Conservation (phyloP, 2,888 invertebrate genomes). For the Tortricodes alternella region DNA sequence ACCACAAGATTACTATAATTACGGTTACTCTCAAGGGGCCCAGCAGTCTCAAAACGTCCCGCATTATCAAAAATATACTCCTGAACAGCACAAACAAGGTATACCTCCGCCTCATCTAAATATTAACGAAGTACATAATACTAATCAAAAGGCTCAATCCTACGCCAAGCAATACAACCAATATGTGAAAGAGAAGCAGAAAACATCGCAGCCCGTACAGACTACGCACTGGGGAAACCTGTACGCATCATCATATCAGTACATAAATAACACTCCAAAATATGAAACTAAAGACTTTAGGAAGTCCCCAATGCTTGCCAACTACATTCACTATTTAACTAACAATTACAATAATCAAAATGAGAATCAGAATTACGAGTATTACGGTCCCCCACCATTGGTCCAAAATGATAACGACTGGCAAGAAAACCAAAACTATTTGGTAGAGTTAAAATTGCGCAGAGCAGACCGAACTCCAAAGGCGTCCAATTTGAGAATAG, state of each 20-base stretch:
- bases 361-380: constrained; percentile 51
- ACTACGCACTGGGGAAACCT: constrained; percentile 64
- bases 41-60: constrained; percentile 39
- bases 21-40: constrained; percentile 34
- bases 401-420: constrained; percentile 48
- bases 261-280: constrained; percentile 54
- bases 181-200: constrained; percentile 38
- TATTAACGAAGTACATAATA: constrained; percentile 16
- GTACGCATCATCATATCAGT: constrained; percentile 67
- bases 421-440: constrained; percentile 52
- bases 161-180: constrained; percentile 40
- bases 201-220: constrained; percentile 39
- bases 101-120: constrained; percentile 30
- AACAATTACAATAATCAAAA: constrained; percentile 27
- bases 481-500: constrained; percentile 83
- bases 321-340: constrained; percentile 49
- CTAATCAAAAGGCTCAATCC: constrained; percentile 31
- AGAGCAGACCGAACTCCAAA: constrained; percentile 82
- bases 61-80: constrained; percentile 41
- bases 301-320: constrained; percentile 38
- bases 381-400: constrained; percentile 80
- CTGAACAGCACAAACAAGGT: constrained; percentile 39
- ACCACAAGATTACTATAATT: constrained; percentile 38
- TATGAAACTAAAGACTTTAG: constrained; percentile 36
- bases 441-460: constrained; percentile 74